These are phyloP conservation scores for Macrostomum cliftonense DNA, from an alignment of 2,888 invertebrate genomes.

Conservation along the genomic window DNA sequence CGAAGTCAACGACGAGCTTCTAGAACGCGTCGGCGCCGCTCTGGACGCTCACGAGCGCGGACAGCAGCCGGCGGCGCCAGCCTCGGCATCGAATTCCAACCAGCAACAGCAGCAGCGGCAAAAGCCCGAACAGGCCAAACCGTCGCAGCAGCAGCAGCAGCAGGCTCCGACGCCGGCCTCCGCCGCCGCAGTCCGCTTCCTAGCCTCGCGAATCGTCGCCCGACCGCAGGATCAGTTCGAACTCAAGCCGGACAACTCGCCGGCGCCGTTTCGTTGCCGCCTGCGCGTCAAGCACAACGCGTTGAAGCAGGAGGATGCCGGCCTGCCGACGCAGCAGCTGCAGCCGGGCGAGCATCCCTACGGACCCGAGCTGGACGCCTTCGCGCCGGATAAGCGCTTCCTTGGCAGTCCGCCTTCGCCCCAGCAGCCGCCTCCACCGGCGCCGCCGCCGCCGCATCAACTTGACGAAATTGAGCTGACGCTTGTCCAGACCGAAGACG, in stretches of 20 bases:
- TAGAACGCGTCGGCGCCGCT: constrained; percentile 52
- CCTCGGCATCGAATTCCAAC: background rate
- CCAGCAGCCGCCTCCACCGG: too few species aligned
- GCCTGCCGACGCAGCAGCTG: constrained; percentile 39
- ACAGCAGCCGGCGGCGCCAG: background rate
- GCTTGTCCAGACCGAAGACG: constrained; percentile 49
- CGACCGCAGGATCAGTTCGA: constrained; percentile 68
- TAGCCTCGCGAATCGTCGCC: constrained; percentile 30
- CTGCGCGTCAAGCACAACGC: constrained; percentile 72
- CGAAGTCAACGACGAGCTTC: constrained; percentile 61
- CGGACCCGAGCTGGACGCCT: constrained; percentile 58
- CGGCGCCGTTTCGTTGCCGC: constrained; percentile 58
- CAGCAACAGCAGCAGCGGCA: too few species aligned
- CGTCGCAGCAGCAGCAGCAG: too few species aligned
- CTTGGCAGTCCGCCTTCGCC: constrained; percentile 37
- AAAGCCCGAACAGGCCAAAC: too few species aligned
- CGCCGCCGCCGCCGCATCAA: constrained; percentile 18
- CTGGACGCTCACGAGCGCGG: too few species aligned
- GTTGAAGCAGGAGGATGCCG: constrained; percentile 43
- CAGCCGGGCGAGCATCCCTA: constrained; percentile 56
- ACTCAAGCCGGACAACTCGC: constrained; percentile 62
- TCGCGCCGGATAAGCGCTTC: constrained; percentile 44
- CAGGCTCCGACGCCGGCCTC: background rate
- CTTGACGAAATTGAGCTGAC: constrained; percentile 50
- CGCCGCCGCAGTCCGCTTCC: constrained; percentile 16